Base-by-base conservation (phyloP, 2,888 invertebrate species). In the Volucella bombylans region DNA sequence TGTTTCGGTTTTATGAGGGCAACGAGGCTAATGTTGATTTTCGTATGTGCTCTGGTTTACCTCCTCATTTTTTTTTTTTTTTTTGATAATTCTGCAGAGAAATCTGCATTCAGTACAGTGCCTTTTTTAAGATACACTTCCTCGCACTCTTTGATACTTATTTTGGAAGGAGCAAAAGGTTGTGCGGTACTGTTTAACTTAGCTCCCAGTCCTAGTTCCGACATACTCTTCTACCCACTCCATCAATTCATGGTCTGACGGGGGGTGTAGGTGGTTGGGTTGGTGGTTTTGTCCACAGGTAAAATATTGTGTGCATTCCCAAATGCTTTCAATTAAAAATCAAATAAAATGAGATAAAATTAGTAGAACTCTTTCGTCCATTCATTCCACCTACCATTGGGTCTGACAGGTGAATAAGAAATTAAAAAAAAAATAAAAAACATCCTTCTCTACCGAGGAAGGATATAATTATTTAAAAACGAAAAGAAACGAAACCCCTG, bases 391-490 rank as follows among this genome's bases (percentile, higher is more conserved):
- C 31, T 31, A 6, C 6, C 31, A 31, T 31, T 31, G 6, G 31
- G 31, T 31, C 31, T 31, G 31, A 31, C 67, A 23, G 64, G 31
- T 54, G 68, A 68, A 83, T 76, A 45, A 18, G 49, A 23, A 49
- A 69, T 41, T 11, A 65, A 38, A 43, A 49, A 76, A 52, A 76
- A 54, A 15, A 47, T 39, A 61, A 49, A 47, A 52, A 8, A n/a
- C 9, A 61, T 12, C 49, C 18, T 55, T 69, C 54, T 64, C 45
- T 61, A 31, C 1, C 54, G 61, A 81, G 85, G 81, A 85, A 85
- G 85, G 85, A 85, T 85, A 85, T 85, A 85, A 85, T 85, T 85
- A 85, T 85, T 85, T 85, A 85, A 85, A 85, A 85, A 81, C 81
- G 31, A 31, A 31, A 31, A 1, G 31, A 31, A 31, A 31, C 31